Conservation (phyloP, 2,797 vertebrate species). For the Lateolabrax maculatus region DNA sequence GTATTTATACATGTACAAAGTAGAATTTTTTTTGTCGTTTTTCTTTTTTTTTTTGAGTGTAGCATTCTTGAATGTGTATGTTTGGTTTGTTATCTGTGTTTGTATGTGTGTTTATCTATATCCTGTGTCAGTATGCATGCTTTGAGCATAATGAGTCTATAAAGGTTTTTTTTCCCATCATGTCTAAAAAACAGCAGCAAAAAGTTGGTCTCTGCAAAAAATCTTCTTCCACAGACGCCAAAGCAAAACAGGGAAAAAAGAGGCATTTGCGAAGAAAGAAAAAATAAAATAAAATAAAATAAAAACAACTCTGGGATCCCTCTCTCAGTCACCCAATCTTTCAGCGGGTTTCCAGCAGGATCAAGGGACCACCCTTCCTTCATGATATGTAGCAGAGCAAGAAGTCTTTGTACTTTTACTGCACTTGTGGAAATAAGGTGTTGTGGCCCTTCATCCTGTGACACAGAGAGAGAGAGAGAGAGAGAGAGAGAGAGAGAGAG, state of each 20-base stretch:
- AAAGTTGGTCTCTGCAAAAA: constrained; percentile 90
- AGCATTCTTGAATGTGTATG: constrained; percentile 71
- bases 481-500: constrained; percentile 29
- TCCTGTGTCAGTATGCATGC: constrained; percentile 87
- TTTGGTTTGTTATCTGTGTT: constrained; percentile 72
- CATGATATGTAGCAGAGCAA: constrained; percentile 93
- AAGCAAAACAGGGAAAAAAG: constrained; percentile 84
- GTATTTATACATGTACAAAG: constrained; percentile 86
- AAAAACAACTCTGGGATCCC: constrained; percentile 78
- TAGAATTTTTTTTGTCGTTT: constrained; percentile 60
- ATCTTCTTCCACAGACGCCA: constrained; percentile 84
- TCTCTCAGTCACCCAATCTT: constrained; percentile 83
- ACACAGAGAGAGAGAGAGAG: constrained; percentile 73
- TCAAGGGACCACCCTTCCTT: constrained; percentile 89
- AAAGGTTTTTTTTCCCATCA: constrained; percentile 84
- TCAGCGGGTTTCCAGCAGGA: constrained; percentile 83
- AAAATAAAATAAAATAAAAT: constrained; percentile 50
- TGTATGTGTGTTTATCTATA: constrained; percentile 76
- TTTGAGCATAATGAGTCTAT: constrained; percentile 90
- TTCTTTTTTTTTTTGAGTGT: constrained; percentile 61
- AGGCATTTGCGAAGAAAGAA: constrained; percentile 83
- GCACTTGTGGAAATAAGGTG: constrained; percentile 94
- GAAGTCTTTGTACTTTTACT: constrained; percentile 95
- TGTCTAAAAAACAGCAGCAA: constrained; percentile 91
- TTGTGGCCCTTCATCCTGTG: constrained; percentile 89